Percentiles rank a stretch among this genome's conserved stretches.
phyloP scores from a whole-genome alignment of 1,140 invertebrate genomes.

The Diachasmimorpha longicaudata region DNA sequence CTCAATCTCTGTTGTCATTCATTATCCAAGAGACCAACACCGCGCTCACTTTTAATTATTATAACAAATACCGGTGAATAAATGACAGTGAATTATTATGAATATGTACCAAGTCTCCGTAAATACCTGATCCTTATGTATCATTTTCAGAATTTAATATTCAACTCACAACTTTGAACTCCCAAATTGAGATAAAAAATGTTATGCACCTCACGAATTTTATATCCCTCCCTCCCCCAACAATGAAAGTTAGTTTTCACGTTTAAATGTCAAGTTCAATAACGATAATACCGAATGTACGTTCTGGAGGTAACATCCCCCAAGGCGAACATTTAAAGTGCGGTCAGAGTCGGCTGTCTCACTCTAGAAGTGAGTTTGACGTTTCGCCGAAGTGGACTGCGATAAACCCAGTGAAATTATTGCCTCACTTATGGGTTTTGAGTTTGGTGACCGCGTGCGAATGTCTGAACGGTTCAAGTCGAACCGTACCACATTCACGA shows the following conservation, averaged over 20 bases:
- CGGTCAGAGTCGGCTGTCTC: neutral
- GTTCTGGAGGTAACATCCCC: conserved; percentile 3
- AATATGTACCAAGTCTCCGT: too few species aligned
- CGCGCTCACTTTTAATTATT: too few species aligned
- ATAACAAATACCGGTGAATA: too few species aligned
- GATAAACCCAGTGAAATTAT: conserved; percentile 3
- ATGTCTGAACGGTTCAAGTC: neutral
- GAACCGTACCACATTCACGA: neutral
- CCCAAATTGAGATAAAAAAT: neutral
- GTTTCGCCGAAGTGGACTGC: neutral
- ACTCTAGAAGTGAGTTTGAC: neutral
- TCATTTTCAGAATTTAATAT: too few species aligned
- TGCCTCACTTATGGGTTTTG: conserved; percentile 1
- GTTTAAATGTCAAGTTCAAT: conserved; percentile 6
- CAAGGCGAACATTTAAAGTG: conserved; percentile 4
- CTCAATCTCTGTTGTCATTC: too few species aligned
- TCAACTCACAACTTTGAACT: too few species aligned
- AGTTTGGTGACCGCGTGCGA: conserved; percentile 6
- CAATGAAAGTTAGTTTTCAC: neutral
- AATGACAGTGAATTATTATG: too few species aligned
- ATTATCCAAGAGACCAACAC: too few species aligned
- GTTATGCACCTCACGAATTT: neutral
- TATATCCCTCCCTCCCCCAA: neutral
- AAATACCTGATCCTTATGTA: too few species aligned
- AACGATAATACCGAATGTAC: neutral